Evolutionary conservation across 2,113 vertebrate genomes (phyloP), one percentile per base, ranked within the genome.

Genomic region (Sinocyclocheilus anophthalmus): DNA sequence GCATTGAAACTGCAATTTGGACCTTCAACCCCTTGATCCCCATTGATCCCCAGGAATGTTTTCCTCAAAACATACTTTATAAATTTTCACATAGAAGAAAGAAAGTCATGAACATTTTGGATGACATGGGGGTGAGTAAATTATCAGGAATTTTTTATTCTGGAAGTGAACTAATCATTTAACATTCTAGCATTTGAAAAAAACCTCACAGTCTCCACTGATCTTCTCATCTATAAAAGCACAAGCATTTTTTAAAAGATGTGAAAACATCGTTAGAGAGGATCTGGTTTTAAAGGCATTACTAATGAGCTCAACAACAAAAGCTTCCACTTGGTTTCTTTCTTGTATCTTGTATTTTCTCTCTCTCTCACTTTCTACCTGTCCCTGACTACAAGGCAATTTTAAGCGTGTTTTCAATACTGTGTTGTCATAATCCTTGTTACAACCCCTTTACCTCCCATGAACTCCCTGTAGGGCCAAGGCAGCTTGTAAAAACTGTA

Each of bases 311-410:
- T 45, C 59, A 39, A n/a, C 33, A 83, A 48, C 5, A 85, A 78
- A 82, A 53, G 9, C 14, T 10, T 65, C 55, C 8, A 16, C 63
- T 30, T 14, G 5, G 12, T 5, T 9, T 12, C 13, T 69, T 48
- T 72, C 53, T 90, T 81, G 11, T 53, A 39, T 89, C 30, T 42
- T 42, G 13, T 57, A 39, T 37, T 18, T 30, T 69, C 48, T 50
- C 45, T 48, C 20, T 65, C n/a, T 77, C n/a, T 53, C 30, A 70
- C 53, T 79, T 61, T 87, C 48, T 86, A 57, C 63, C 84, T 78
- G 69, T 86, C 85, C 55, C 55, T 89, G 84, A 82, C 48, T 48
- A 61, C 65, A 48, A 63, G 24, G 61, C 45, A 65, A 79, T 78
- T 69, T 16, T 73, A 45, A 30, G n/a, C 16, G 37, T 82, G 13